Conservation (phyloP, 2,888 invertebrate species). For the Lepetodrilus schrolli region DNA sequence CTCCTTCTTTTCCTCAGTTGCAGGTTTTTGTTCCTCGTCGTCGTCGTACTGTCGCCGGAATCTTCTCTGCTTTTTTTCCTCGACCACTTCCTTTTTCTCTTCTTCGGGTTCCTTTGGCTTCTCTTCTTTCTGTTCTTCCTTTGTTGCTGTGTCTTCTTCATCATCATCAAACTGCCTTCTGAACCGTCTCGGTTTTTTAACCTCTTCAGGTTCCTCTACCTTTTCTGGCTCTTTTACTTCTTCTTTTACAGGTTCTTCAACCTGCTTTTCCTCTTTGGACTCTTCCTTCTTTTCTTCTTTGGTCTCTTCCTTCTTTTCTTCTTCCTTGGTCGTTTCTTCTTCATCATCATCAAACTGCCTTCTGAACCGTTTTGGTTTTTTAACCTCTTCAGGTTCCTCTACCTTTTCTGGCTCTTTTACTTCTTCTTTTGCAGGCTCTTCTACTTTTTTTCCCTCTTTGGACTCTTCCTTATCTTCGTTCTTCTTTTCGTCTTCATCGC, state of each 20-base stretch:
- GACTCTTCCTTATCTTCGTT: constrained; percentile 30
- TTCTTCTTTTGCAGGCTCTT: not conserved
- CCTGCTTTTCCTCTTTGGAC: not conserved
- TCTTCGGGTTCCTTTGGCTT: not conserved
- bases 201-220: not conserved
- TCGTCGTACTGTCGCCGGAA: not conserved
- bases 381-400: not conserved
- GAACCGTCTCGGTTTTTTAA: not conserved
- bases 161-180: not conserved
- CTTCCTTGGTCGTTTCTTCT: not conserved
- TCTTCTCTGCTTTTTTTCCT: not conserved
- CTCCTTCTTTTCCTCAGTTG: not conserved
- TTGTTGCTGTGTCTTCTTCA: not conserved
- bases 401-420: not conserved
- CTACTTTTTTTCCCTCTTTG: constrained; percentile 12
- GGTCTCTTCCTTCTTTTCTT: constrained; percentile 20
- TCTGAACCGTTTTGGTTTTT: constrained; percentile 2
- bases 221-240: not conserved
- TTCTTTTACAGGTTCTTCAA: not conserved
- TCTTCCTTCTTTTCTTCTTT: not conserved
- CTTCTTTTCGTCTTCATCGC: constrained; percentile 25
- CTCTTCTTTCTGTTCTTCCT: not conserved
- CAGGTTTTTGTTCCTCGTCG: not conserved
- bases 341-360: not conserved
- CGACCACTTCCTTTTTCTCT: not conserved